These are phyloP conservation scores for Collichthys lucidus DNA, from an alignment of 2,113 vertebrate species.

Conservation along the genomic window DNA sequence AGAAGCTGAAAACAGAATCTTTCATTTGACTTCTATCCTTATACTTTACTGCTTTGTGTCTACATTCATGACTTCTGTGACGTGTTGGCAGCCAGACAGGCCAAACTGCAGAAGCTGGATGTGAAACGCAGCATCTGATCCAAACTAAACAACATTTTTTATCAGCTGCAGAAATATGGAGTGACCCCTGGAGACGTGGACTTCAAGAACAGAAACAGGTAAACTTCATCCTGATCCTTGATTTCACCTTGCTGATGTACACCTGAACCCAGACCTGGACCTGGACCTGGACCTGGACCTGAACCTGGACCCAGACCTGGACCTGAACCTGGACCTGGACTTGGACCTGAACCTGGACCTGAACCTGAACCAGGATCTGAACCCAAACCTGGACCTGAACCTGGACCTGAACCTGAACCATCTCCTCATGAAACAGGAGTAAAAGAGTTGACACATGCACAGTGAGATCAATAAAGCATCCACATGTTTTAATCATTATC, in stretches of 20 bases:
- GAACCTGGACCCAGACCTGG: neutral
- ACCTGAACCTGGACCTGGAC: neutral
- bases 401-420: neutral
- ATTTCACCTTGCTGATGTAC: neutral
- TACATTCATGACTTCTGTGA: neutral
- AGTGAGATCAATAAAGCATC: neutral
- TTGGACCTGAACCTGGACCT: neutral
- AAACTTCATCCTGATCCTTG: neutral
- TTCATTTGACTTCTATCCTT: neutral
- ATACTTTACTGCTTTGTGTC: neutral
- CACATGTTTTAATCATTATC: conserved; percentile 30
- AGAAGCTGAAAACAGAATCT: no score
- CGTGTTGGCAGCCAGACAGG: neutral
- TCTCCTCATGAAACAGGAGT: neutral
- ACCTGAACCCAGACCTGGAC: no score
- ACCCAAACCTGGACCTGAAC: no score
- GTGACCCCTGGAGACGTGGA: neutral
- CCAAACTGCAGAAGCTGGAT: neutral
- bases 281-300: no score
- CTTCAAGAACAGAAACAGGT: neutral
- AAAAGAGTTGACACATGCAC: neutral
- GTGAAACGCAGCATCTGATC: neutral
- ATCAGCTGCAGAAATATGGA: neutral
- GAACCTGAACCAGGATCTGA: no score
- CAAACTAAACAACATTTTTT: neutral